These are phyloP conservation scores for Alviniconcha marisindica DNA, from an alignment of 1,140 invertebrate species.

Conservation along the genomic window DNA sequence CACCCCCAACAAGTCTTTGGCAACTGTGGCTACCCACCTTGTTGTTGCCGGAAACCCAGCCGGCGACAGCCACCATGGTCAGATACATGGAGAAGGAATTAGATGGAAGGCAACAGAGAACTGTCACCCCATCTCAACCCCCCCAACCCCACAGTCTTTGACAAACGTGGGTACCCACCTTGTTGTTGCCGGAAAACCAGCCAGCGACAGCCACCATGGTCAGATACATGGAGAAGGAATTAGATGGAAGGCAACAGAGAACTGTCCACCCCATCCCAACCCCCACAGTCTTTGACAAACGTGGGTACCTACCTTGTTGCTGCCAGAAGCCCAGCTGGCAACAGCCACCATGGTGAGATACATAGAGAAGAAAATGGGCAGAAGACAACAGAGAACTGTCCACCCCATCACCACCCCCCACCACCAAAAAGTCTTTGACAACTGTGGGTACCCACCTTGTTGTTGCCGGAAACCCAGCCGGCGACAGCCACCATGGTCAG, in stretches of 20 bases:
- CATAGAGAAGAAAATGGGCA: constrained; percentile 94
- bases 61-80: constrained; percentile 87
- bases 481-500: constrained; percentile 78
- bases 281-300: too few species aligned
- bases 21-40: too few species aligned
- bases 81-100: constrained; percentile 91
- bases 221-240: constrained; percentile 13
- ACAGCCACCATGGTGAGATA: constrained; percentile 87
- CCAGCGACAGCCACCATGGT: constrained; percentile 88
- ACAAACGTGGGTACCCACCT: too few species aligned
- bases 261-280: too few species aligned
- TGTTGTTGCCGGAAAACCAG: constrained; percentile 79
- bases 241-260: not conserved
- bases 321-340: constrained; percentile 84
- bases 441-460: constrained; percentile 19
- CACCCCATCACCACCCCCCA: too few species aligned
- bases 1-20: too few species aligned
- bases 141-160: too few species aligned
- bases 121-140: too few species aligned
- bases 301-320: constrained; percentile 2
- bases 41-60: constrained; percentile 80
- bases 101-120: not conserved
- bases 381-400: not conserved
- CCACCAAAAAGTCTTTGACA: too few species aligned
- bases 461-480: constrained; percentile 48